Evolutionary conservation across 2,888 invertebrate species (phyloP).

Genomic region (Protula sp.): DNA sequence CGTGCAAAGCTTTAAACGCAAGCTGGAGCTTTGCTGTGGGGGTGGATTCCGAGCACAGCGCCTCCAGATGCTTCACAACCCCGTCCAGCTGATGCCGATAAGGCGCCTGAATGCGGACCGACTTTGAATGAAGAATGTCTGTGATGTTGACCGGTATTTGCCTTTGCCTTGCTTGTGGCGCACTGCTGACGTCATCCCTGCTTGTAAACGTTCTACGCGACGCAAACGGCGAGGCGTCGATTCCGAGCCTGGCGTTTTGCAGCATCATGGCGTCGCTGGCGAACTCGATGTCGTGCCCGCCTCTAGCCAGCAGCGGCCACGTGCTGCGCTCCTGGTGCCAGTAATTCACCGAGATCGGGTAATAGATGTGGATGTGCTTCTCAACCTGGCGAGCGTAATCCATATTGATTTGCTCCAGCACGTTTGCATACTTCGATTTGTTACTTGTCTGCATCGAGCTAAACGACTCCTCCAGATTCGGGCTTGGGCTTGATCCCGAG

Average conservation of each 20-base stretch:
- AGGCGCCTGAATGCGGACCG: neutral
- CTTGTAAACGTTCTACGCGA: neutral
- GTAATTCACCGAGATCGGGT: neutral
- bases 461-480: too few relatives aligned
- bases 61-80: neutral
- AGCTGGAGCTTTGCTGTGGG: neutral
- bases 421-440: neutral
- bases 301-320: neutral
- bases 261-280: neutral
- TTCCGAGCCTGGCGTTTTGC: too few relatives aligned
- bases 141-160: neutral
- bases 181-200: neutral
- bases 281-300: neutral
- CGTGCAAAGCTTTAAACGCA: neutral
- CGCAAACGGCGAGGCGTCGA: too few relatives aligned
- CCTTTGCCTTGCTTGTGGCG: neutral
- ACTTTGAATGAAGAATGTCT: neutral
- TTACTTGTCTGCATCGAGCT: too few relatives aligned
- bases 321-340: neutral
- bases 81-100: neutral
- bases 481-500: too few relatives aligned
- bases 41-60: neutral
- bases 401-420: neutral
- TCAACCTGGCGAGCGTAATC: neutral
- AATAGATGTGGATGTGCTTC: neutral